Percentiles rank a stretch among this genome's conserved stretches.
These are phyloP conservation scores for human (Homo sapiens) DNA, from an alignment of 2,113 vertebrate genomes.

Conservation along the genomic window GRCh38 chr2:115035501-115036000, in stretches of 20 bases:
- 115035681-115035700: not conserved
- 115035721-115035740: not conserved
- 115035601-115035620: not conserved
- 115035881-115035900: not conserved
- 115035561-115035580: not conserved
- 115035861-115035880: not conserved
- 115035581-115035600: not conserved
- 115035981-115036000: not conserved
- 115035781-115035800: not conserved
- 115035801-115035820: not conserved
- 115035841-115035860: not conserved
- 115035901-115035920: not conserved
- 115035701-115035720: not conserved
- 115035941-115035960: not conserved
- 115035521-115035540: not conserved
- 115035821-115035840: not conserved
- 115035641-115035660: not conserved
- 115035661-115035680: not conserved
- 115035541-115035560: not conserved
- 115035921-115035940: not conserved
- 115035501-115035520: not conserved
- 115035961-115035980: not conserved
- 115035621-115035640: not conserved
- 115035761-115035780: not conserved
- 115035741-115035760: not conserved